phyloP scores from a whole-genome alignment of 1,140 invertebrate genomes.

The Idris sp. region DNA sequence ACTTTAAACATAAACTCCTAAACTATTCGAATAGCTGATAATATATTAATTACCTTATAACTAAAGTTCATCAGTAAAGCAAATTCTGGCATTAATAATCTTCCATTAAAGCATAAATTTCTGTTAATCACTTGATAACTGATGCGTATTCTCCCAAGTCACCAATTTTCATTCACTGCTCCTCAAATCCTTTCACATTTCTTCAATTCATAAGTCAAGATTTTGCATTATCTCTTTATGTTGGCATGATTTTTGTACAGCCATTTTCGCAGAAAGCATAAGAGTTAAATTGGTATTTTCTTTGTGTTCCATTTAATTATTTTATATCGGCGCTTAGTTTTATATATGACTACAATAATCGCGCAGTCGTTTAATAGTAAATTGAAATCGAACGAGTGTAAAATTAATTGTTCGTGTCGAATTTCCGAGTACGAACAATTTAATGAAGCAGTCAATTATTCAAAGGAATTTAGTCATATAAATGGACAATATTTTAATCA shows the following conservation, averaged over 20 bases:
- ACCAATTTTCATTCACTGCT: slow-evolving; percentile 33
- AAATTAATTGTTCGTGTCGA: slow-evolving; percentile 10
- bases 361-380: background rate
- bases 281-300: too few relatives aligned
- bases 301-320: slow-evolving; percentile 7
- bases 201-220: slow-evolving; percentile 41
- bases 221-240: slow-evolving; percentile 18
- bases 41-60: slow-evolving; percentile 2
- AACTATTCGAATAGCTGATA: background rate
- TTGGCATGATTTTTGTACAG: slow-evolving; percentile 18
- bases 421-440: background rate
- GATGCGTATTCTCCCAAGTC: slow-evolving; percentile 20
- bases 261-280: slow-evolving; percentile 25
- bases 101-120: slow-evolving; percentile 10
- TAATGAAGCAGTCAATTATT: slow-evolving; percentile 8
- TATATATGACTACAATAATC: slow-evolving; percentile 4
- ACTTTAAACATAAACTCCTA: background rate
- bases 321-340: slow-evolving; percentile 12
- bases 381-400: slow-evolving; percentile 7
- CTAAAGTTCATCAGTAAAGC: background rate
- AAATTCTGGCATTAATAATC: background rate
- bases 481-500: background rate
- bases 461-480: background rate
- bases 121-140: slow-evolving; percentile 7
- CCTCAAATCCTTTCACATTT: slow-evolving; percentile 36